Conservation (phyloP, 2,888 invertebrate genomes). For the Drymonia ruficornis region DNA sequence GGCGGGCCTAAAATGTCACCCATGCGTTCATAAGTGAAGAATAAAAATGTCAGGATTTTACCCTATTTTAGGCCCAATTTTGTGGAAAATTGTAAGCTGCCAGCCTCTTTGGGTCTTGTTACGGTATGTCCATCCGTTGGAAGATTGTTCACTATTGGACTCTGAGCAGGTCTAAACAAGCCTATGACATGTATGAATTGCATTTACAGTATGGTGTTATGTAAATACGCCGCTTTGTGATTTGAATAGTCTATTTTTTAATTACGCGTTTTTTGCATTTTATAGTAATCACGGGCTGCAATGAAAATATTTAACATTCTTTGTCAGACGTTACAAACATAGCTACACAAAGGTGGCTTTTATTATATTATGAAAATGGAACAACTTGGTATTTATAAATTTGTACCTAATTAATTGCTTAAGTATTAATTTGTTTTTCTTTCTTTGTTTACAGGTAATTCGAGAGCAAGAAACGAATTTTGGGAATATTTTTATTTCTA, state of each 20-base stretch:
- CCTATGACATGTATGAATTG: background rate
- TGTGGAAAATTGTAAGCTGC: no score
- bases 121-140: no score
- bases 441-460: slow-evolving; percentile 5
- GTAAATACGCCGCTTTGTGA: background rate
- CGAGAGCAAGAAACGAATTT: background rate
- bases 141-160: no score
- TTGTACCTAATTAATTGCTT: no score
- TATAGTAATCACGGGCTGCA: background rate
- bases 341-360: background rate
- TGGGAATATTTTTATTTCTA: background rate
- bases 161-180: background rate
- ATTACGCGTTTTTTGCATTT: background rate
- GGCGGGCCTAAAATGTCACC: no score
- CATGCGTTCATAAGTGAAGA: no score
- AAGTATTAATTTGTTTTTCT: background rate
- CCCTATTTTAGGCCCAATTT: no score
- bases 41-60: no score
- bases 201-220: background rate
- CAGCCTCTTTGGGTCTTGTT: no score
- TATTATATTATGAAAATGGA: background rate
- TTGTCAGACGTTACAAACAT: no score
- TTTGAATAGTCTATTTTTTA: background rate
- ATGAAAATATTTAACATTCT: no score
- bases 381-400: background rate